Percentiles rank a stretch among this genome's conserved stretches.
Conservation (phyloP, 1,140 invertebrate genomes). For the Planococcus citri region DNA sequence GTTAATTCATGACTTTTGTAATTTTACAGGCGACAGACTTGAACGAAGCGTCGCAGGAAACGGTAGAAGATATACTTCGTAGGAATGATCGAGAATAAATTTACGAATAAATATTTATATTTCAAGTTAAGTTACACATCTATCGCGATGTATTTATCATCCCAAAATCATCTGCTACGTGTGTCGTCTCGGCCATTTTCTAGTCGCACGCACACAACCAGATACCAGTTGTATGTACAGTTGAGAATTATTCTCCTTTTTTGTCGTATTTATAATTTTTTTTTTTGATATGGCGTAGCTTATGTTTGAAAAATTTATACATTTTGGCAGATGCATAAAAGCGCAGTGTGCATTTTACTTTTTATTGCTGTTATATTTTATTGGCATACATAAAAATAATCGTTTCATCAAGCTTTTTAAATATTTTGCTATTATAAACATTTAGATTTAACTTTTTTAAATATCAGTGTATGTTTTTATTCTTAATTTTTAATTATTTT, state of each 20-base stretch:
- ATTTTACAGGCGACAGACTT: conserved; percentile 63
- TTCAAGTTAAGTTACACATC: not conserved
- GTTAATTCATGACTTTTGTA: conserved; percentile 21
- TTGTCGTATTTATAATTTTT: conserved; percentile 6
- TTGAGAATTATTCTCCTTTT: not conserved
- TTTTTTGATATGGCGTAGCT: conserved; percentile 9
- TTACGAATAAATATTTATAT: not conserved
- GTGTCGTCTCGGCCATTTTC: conserved; percentile 2
- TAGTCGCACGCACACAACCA: conserved; percentile 6
- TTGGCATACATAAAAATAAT: not conserved
- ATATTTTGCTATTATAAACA: not conserved
- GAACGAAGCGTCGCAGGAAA: conserved; percentile 79
- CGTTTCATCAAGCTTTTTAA: not conserved
- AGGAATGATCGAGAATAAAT: conserved; percentile 79
- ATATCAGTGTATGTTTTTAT: not conserved
- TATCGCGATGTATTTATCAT: not conserved
- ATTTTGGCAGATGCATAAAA: not conserved
- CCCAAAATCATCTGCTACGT: not conserved
- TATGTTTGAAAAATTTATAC: not conserved
- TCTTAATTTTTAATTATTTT: not conserved
- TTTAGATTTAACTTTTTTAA: not conserved
- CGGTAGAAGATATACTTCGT: conserved; percentile 82
- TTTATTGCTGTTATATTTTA: conserved; percentile 14
- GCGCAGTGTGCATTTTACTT: conserved; percentile 2
- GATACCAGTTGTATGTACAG: not conserved